Evolutionary conservation across 1,140 invertebrate species (phyloP).

Genomic region (Brachionus asplanchnoidis): DNA sequence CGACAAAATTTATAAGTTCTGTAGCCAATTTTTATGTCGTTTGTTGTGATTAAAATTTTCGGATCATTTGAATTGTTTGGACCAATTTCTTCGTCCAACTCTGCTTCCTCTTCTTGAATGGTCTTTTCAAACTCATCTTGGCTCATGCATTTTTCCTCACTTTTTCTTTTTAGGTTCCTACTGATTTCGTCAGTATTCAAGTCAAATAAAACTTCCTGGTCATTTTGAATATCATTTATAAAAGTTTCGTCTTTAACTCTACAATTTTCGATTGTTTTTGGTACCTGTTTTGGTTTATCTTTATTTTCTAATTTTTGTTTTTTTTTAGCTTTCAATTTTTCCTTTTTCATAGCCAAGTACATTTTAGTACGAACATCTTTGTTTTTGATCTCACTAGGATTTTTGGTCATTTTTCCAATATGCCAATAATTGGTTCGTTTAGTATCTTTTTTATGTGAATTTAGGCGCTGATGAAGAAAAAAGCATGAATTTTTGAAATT

Average conservation of each 20-base stretch:
- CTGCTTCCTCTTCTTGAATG: constrained; percentile 61
- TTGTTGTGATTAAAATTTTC: constrained; percentile 93
- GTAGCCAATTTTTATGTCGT: constrained; percentile 70
- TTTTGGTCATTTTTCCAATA: background rate
- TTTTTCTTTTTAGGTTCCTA: constrained; percentile 37
- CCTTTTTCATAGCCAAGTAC: constrained; percentile 49
- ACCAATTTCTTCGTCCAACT: constrained; percentile 80
- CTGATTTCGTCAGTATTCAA: constrained; percentile 36
- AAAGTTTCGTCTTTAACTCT: constrained; percentile 85
- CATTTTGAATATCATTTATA: constrained; percentile 65
- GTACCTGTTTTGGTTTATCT: constrained; percentile 66
- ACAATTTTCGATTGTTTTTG: constrained; percentile 85
- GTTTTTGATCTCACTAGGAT: constrained; percentile 26
- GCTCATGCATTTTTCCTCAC: background rate
- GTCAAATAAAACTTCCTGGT: constrained; percentile 66
- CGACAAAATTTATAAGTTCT: constrained; percentile 86
- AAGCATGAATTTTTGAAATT: constrained; percentile 7
- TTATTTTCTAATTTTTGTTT: constrained; percentile 49
- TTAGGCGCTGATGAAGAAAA: background rate
- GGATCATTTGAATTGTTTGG: constrained; percentile 76
- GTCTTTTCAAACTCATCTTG: constrained; percentile 32
- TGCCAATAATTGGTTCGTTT: no score
- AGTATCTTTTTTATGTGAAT: background rate
- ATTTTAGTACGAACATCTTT: constrained; percentile 42
- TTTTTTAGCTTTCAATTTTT: constrained; percentile 47